These are phyloP conservation scores for Acropora tenuis DNA, from an alignment of 64 coral and sea anemone genomes.

Conservation along the genomic window DNA sequence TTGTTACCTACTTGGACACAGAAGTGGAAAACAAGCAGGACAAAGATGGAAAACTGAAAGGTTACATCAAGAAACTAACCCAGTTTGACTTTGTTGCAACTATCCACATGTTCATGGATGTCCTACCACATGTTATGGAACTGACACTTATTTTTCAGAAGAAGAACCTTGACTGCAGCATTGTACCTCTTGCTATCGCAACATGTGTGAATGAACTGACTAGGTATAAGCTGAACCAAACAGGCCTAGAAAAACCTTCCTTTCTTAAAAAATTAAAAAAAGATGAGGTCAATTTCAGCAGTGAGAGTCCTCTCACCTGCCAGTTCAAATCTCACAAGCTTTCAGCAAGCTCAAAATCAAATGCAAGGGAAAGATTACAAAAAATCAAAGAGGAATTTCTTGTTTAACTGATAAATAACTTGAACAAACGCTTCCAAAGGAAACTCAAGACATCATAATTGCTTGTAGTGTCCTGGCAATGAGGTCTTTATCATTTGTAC, in stretches of 20 bases:
- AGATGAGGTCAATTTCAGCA: neutral
- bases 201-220: neutral
- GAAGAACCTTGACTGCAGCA: constrained; percentile 6
- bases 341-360: too few relatives aligned
- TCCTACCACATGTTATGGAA: constrained; percentile 47
- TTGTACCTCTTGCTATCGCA: neutral
- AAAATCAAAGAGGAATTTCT: too few relatives aligned
- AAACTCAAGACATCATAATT: constrained; percentile 57
- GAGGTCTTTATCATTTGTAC: constrained; percentile 58
- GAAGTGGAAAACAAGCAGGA: constrained; percentile 57
- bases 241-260: neutral
- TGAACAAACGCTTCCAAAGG: constrained; percentile 33
- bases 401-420: too few relatives aligned
- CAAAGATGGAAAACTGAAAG: neutral
- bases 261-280: neutral
- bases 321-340: constrained; percentile 1
- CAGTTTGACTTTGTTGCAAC: constrained; percentile 61
- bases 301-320: neutral
- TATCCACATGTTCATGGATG: neutral
- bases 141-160: constrained; percentile 50
- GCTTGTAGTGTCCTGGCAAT: constrained; percentile 59
- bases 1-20: constrained; percentile 58
- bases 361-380: too few relatives aligned
- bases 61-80: constrained; percentile 40
- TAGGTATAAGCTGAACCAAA: constrained; percentile 6